Evolutionary conservation across 2,888 invertebrate species (phyloP), one percentile per base, ranked within the genome.

Genomic region (Drosophila nr. perissopoda): DNA sequence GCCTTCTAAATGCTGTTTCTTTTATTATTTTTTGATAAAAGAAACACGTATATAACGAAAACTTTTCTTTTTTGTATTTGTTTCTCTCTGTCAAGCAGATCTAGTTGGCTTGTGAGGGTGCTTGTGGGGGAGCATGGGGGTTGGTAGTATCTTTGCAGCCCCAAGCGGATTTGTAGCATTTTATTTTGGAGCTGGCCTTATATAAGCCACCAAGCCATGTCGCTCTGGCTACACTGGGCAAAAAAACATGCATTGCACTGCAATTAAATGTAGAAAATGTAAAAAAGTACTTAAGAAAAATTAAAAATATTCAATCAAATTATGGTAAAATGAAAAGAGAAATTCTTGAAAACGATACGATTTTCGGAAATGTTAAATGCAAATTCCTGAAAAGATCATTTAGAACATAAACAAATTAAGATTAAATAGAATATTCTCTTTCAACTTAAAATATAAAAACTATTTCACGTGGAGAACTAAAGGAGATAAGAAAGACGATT

Each of bases 131-230:
- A 13, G 21, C 40, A 42, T 21, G 5, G 42, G 18, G 34, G 25
- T 18, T 21, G 54, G 13, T n/a, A 56, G 42, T 33, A 49, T 33
- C 66, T 54, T 27, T 36, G 66, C 71, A 48, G 61, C 48, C 62
- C 64, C 74, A 84, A 88, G 75, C 88, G 81, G 86, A 88, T 88
- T 88, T 88, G 88, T 74, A 70, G 53, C 70, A 74, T 64, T 71
- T 67, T 68, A 59, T 70, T 76, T 76, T 76, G 57, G 69, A 31
- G 63, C 64, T 71, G 63, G 74, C 65, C 77, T 72, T 67, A 62
- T 81, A 36, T 78, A 81, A 78, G 82, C 79, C 74, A 68, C 13
- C 67, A 71, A 76, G 64, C 51, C 71, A 65, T 59, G 48, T 57
- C 33, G 48, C 36, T 34, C 49, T 54, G 27, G 49, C 29, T 34